Evolutionary conservation across 2,888 invertebrate genomes (phyloP).

Genomic region (Limulus polyphemus): DNA sequence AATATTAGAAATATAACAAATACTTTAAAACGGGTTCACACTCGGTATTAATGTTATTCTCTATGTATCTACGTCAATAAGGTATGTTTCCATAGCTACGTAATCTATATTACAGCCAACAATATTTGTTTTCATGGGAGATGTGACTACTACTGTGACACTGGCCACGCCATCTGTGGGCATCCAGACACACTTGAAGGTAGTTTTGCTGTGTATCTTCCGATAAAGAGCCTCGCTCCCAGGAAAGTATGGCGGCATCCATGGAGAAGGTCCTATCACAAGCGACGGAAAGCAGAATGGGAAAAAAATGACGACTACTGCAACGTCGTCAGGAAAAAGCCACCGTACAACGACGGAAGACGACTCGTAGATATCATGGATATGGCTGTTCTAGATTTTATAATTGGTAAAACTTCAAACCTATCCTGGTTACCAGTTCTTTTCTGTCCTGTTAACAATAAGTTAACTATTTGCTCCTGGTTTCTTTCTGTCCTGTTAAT

Average conservation of each 20-base stretch:
- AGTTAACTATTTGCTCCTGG: too few relatives aligned
- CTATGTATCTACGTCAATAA: too few relatives aligned
- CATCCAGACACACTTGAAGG: slow-evolving; percentile 90
- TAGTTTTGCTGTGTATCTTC: slow-evolving; percentile 90
- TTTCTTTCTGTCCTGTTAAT: too few relatives aligned
- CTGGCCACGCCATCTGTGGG: slow-evolving; percentile 73
- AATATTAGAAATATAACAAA: too few relatives aligned
- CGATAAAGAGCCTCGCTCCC: slow-evolving; percentile 61
- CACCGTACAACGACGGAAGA: slow-evolving; percentile 82
- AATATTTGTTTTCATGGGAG: slow-evolving; percentile 64
- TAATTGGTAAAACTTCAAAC: slow-evolving; percentile 58
- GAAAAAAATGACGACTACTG: slow-evolving; percentile 90
- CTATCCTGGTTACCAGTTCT: too few relatives aligned
- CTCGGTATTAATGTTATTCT: too few relatives aligned
- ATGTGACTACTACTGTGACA: slow-evolving; percentile 44
- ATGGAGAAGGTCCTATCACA: slow-evolving; percentile 71
- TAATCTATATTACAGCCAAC: slow-evolving; percentile 47
- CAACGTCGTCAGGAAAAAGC: slow-evolving; percentile 65
- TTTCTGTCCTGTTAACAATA: too few relatives aligned
- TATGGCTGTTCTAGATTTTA: slow-evolving; percentile 89
- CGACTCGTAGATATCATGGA: slow-evolving; percentile 88
- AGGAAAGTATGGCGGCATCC: slow-evolving; percentile 53
- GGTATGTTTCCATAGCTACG: too few relatives aligned
- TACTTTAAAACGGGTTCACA: too few relatives aligned
- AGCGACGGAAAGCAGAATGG: slow-evolving; percentile 92